Base-by-base conservation (phyloP, 2,888 invertebrate genomes). In the Harpagoxenus sublaevis region DNA sequence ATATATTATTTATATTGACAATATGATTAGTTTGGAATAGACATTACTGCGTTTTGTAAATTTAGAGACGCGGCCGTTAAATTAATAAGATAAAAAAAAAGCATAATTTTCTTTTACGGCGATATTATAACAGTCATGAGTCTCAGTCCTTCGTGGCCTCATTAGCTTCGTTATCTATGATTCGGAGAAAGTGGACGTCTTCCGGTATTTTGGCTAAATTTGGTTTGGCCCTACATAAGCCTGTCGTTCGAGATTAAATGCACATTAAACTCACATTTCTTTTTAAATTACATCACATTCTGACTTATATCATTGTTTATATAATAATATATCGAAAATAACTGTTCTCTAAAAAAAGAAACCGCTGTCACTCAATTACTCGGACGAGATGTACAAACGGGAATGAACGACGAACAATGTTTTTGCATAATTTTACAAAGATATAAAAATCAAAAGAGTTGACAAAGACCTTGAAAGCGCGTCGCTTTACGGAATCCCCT, bases 391-490 rank as follows among this genome's bases (percentile, higher is more conserved):
- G 4, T 12, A 73, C 10, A 8, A 5, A 12, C 2, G 23, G n/a
- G 1, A 45, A 73, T 28, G 2, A 57, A 60, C 12, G n/a, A 66
- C 28, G 31, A 77, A 66, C 42, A 62, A 68, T 62, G 23, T 63
- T 78, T 68, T n/a, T 31, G 3, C 42, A 31, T 62, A 62, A 82
- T 83, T 77, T 48, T n/a, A 12, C 28, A 65, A 39, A 28, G 12
- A 65, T 35, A 23, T n/a, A 60, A 74, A 55, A 42, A 45, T 10
- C 12, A 0, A 51, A 53, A 74, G 53, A 35, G 23, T 75, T 2
- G 5, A 83, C 45, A 57, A 57, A 63, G 45, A 1, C 48, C 63
- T 55, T 28, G 78, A 83, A 83, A 83, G 68, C 48, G 68, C 48
- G n/a, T 60, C 31, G 3, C 23, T 57, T 78, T 48, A 68, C 18